Conservation (phyloP, 2,113 vertebrate genomes). For the Turdus rufiventris region DNA sequence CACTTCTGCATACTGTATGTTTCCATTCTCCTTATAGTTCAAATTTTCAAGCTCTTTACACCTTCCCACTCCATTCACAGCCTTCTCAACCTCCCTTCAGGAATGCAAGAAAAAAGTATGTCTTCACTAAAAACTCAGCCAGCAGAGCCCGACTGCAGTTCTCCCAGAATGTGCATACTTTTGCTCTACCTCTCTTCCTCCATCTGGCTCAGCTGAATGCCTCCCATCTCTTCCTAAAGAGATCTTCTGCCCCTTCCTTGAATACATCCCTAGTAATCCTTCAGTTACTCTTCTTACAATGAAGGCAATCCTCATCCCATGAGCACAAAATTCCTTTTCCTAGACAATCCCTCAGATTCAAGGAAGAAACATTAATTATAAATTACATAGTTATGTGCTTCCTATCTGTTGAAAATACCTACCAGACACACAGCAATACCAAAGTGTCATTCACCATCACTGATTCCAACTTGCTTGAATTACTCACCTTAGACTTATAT, state of each 20-base stretch:
- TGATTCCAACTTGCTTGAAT: background rate
- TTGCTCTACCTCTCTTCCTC: background rate
- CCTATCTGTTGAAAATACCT: background rate
- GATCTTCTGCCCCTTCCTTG: background rate
- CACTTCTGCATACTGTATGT: background rate
- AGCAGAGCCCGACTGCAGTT: rapidly evolving
- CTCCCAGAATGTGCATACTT: background rate
- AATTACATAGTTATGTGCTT: background rate
- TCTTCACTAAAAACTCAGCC: background rate
- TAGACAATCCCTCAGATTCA: background rate
- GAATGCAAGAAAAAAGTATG: background rate
- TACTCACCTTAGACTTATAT: background rate
- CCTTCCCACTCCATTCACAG: background rate
- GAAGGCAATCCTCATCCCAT: background rate
- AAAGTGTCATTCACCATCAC: background rate
- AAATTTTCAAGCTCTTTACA: background rate
- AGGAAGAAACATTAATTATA: background rate
- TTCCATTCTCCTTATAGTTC: background rate
- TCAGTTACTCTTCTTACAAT: background rate
- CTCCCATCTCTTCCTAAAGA: background rate
- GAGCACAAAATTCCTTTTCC: background rate
- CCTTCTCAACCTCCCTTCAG: background rate
- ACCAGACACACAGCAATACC: background rate
- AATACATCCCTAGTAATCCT: background rate
- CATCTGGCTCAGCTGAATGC: background rate